Evolutionary conservation across 2,888 invertebrate species (phyloP).

Genomic region (Pasiphila rectangulata): DNA sequence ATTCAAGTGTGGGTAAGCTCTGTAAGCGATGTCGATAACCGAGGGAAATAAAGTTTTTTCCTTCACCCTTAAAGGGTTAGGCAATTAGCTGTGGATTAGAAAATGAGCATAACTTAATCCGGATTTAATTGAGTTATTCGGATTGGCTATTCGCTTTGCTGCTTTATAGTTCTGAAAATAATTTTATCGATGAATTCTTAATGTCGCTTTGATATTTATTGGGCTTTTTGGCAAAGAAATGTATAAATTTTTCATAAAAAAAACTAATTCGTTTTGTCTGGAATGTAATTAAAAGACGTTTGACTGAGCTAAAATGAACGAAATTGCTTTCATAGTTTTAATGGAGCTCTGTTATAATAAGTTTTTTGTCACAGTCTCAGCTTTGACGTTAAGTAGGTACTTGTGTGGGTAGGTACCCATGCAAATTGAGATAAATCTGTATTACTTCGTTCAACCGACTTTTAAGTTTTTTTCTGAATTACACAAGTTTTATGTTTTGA

Average conservation of each 20-base stretch:
- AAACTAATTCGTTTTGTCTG: constrained; percentile 2
- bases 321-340: constrained; percentile 14
- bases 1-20: constrained; percentile 65
- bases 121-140: constrained; percentile 4
- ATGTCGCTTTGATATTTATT: neutral
- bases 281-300: constrained; percentile 8
- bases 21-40: constrained; percentile 57
- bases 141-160: neutral
- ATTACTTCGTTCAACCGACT: neutral
- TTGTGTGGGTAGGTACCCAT: no score
- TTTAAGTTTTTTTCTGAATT: neutral
- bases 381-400: neutral
- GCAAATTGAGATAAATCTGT: neutral
- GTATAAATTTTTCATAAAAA: constrained; percentile 8
- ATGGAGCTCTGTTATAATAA: neutral
- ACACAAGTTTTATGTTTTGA: no score
- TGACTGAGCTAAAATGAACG: constrained; percentile 4
- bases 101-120: neutral
- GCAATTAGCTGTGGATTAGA: constrained; percentile 33
- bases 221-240: constrained; percentile 1
- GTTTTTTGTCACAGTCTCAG: neutral
- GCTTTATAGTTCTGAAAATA: no score
- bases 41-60: constrained; percentile 34
- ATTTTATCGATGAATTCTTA: constrained; percentile 3
- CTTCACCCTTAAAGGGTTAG: constrained; percentile 11